Percentiles rank a stretch among this genome's conserved stretches.
phyloP scores from a whole-genome alignment of 2,113 vertebrate species.

The Pollimyrus isidori region DNA sequence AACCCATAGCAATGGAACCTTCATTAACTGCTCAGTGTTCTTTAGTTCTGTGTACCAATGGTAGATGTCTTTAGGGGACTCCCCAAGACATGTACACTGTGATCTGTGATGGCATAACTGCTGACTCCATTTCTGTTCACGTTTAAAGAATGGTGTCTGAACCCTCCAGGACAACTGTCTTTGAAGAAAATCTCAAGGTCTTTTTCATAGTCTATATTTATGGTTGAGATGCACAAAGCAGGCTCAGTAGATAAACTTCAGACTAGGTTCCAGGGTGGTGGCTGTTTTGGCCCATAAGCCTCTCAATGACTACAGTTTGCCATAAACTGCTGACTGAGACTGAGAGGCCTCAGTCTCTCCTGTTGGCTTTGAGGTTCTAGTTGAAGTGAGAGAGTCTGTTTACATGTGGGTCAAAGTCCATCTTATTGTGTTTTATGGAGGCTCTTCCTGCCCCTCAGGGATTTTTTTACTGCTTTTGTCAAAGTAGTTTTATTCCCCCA shows the following conservation, averaged over 20 bases:
- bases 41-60: not conserved
- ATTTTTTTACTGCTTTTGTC: not conserved
- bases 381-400: not conserved
- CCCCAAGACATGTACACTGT: not conserved
- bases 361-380: not conserved
- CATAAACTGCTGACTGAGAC: not conserved
- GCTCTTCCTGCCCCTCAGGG: not conserved
- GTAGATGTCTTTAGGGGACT: not conserved
- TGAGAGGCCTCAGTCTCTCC: not conserved
- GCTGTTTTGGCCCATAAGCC: not conserved
- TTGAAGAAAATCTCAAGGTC: not conserved
- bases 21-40: not conserved
- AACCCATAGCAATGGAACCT: not conserved
- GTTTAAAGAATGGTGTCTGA: not conserved
- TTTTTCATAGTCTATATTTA: not conserved
- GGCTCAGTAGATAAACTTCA: not conserved
- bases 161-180: not conserved
- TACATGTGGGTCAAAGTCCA: not conserved
- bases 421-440: not conserved
- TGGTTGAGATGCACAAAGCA: not conserved
- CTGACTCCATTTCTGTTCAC: not conserved
- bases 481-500: not conserved
- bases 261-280: not conserved
- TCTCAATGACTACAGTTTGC: not conserved
- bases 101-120: not conserved